phyloP scores from a whole-genome alignment of 35 echinoderm and acorn worm genomes.

The Heliocidaris erythrogramma region DNA sequence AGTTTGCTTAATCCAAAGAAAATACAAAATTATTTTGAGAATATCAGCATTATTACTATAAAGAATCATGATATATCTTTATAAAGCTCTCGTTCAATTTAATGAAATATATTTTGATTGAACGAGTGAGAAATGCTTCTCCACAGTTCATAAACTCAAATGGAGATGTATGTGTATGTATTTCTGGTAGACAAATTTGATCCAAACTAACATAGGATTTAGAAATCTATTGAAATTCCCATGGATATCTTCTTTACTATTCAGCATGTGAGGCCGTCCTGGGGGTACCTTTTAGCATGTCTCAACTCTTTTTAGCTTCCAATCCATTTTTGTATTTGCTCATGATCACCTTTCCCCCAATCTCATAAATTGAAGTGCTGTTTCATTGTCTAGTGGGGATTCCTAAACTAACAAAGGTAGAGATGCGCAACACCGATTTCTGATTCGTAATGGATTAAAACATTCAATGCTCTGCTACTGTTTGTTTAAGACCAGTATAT shows the following conservation, averaged over 20 bases:
- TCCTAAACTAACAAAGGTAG: neutral
- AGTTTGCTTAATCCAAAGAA: too few relatives aligned
- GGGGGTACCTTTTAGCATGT: neutral
- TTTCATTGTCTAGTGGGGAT: neutral
- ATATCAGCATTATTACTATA: too few relatives aligned
- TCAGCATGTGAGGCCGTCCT: neutral
- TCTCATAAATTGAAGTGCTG: conserved; percentile 32
- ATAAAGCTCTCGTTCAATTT: too few relatives aligned
- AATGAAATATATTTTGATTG: too few relatives aligned
- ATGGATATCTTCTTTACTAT: neutral
- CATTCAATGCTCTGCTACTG: neutral
- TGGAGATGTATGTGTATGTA: too few relatives aligned
- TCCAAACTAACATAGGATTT: too few relatives aligned
- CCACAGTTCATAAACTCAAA: too few relatives aligned
- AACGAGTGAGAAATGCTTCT: too few relatives aligned
- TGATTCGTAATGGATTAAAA: conserved; percentile 31
- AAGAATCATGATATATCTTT: too few relatives aligned
- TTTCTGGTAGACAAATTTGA: too few relatives aligned
- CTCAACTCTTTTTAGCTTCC: neutral
- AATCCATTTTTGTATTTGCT: conserved; percentile 23
- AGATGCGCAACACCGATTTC: neutral
- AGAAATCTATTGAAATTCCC: neutral
- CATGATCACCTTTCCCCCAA: neutral
- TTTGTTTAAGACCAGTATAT: neutral
- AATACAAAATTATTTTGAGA: too few relatives aligned